Conservation (phyloP, 1,140 invertebrate genomes). For the Saccostrea echinata region DNA sequence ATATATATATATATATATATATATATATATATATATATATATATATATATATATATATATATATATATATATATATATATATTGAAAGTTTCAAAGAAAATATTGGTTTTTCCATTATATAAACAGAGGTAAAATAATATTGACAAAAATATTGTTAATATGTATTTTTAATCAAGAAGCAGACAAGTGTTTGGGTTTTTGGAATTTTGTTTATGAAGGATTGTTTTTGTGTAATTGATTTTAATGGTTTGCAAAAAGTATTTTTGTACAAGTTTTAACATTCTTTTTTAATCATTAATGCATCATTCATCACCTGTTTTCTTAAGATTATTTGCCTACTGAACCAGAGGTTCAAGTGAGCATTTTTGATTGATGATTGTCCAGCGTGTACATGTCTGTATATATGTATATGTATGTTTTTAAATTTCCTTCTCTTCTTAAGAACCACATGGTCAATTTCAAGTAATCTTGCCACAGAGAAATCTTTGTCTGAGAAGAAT, state of each 20-base stretch:
- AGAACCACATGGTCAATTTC: too few relatives aligned
- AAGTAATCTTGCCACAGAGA: too few relatives aligned
- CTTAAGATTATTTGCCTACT: neutral
- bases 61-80: too few relatives aligned
- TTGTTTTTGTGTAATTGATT: constrained; percentile 19
- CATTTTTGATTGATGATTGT: too few relatives aligned
- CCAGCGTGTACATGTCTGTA: too few relatives aligned
- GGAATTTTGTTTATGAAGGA: neutral
- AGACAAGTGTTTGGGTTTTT: neutral
- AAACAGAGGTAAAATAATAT: neutral
- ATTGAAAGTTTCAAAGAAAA: neutral
- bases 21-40: too few relatives aligned
- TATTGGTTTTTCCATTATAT: neutral
- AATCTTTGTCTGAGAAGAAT: too few relatives aligned
- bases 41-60: too few relatives aligned
- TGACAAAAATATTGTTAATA: neutral
- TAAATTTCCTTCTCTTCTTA: neutral
- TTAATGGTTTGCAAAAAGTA: constrained; percentile 19
- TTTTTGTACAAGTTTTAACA: constrained; percentile 24
- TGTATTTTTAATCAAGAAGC: neutral
- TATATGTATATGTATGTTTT: neutral
- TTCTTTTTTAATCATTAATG: neutral
- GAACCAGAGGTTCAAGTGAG: too few relatives aligned
- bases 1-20: too few relatives aligned
- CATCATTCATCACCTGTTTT: neutral